Evolutionary conservation across 2,888 invertebrate species (phyloP).

Genomic region (Calliopum simillimum): DNA sequence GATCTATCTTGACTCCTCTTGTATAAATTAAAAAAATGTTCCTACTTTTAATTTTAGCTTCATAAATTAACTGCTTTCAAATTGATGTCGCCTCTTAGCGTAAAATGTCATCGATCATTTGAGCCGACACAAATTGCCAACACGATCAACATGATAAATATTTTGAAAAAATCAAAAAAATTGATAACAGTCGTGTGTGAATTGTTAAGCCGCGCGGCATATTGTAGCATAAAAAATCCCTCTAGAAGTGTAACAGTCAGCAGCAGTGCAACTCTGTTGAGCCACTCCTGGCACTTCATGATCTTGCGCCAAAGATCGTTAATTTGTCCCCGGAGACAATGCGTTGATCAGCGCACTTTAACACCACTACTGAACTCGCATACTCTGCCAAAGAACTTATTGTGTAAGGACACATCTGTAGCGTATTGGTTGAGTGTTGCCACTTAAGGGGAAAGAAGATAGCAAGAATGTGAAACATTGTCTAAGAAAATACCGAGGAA

Average conservation of each 20-base stretch:
- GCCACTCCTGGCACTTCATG: no score
- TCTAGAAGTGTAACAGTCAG: no score
- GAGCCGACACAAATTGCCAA: slow-evolving; percentile 29
- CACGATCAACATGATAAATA: not conserved
- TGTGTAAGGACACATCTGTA: not conserved
- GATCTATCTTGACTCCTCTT: no score
- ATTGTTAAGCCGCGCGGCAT: no score
- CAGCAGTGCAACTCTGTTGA: no score
- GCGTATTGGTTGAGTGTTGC: slow-evolving; percentile 6
- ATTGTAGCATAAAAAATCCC: no score
- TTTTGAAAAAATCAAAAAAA: not conserved
- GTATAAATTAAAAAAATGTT: no score
- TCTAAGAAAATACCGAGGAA: no score
- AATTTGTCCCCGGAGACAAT: slow-evolving; percentile 34
- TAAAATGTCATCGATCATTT: slow-evolving; percentile 28
- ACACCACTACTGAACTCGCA: slow-evolving; percentile 6
- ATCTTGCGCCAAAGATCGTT: slow-evolving; percentile 7
- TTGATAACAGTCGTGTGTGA: not conserved
- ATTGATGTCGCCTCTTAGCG: slow-evolving; percentile 28
- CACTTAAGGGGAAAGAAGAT: not conserved
- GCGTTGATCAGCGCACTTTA: not conserved
- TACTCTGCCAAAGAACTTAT: not conserved
- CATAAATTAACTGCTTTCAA: slow-evolving; percentile 14
- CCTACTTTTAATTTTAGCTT: not conserved
- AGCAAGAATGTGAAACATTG: no score